Base-by-base conservation (phyloP, 2,888 invertebrate species). In the Drosophila cognata region DNA sequence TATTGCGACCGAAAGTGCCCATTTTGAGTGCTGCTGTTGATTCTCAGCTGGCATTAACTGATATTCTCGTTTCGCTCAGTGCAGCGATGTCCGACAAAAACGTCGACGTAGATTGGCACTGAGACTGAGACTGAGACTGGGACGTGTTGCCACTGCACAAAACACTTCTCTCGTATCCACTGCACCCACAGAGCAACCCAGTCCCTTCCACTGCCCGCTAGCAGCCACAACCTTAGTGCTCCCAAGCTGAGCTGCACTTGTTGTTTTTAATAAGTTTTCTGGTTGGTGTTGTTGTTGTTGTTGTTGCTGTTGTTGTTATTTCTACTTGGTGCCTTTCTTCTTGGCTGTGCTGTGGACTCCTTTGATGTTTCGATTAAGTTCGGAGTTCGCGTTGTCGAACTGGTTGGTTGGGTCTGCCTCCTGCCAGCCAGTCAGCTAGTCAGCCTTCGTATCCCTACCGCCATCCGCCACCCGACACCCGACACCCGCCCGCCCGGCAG, bases 1-100 rank as follows among this genome's bases (percentile, higher is more conserved):
- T 92, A 93, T 92, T 92, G 92, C 92, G 91, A 92, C 91, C 91
- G 90, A 92, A 93, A 93, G 91, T 92, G 91, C 91, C 92, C 91
- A 92, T 93, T 92, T 91, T 85, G 84, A 82, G 84, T 84, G 84
- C 64, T 78, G 75, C 79, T 81, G 70, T 65, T 82, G 79, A 61
- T 68, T 71, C 73, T 71, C 84, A 72, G 79, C 77, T 73, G 70
- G 68, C 75, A 69, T 77, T 88, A 89, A 88, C 88, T 79, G 89
- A 88, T 88, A 88, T 82, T 92, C 89, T 84, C 84, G 83, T 89
- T 90, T 89, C 85, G 84, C 84, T 88, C 91, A 90, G 87, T 90
- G 89, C 90, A 90, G 83, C 62, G 70, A 64, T 75, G 69, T 71
- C 59, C 68, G 10, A 33, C 33, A 33, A 33, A 33, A 33, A 33